A percentile compares a stretch with the other conserved stretches of the same genome.
Evolutionary conservation across 2,797 vertebrate genomes (phyloP).

Genomic region (Falco novaeseelandiae): DNA sequence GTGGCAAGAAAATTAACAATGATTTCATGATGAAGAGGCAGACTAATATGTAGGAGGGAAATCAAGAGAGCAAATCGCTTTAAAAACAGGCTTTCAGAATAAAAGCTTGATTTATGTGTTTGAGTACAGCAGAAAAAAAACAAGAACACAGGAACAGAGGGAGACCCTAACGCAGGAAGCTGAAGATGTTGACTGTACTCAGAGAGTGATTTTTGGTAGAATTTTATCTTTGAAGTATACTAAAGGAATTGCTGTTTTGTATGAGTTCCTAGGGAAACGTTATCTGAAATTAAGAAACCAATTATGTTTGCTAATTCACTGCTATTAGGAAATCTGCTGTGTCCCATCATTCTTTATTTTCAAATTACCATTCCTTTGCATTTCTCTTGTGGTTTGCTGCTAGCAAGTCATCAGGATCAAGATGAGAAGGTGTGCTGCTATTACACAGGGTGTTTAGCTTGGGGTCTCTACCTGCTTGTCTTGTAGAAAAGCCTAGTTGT

Average conservation of each 20-base stretch:
- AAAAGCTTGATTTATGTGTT: neutral
- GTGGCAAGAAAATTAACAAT: conserved; percentile 4
- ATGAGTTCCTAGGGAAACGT: neutral
- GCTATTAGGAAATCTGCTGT: neutral
- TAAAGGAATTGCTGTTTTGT: neutral
- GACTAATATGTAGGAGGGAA: neutral
- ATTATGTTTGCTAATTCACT: neutral
- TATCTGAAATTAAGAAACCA: neutral
- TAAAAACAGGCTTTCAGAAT: conserved; percentile 1
- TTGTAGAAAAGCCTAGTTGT: neutral
- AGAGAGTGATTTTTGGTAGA: neutral
- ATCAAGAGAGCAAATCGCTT: neutral
- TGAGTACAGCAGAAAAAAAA: neutral
- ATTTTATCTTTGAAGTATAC: neutral
- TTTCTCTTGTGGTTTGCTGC: neutral
- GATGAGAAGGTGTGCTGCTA: neutral
- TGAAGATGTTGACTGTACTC: neutral
- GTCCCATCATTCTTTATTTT: neutral
- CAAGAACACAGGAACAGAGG: neutral
- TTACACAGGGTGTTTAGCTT: neutral
- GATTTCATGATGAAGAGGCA: neutral
- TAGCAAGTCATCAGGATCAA: neutral
- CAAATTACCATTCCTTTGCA: neutral
- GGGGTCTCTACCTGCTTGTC: neutral
- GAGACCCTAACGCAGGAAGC: neutral